Evolutionary conservation across 2,888 invertebrate genomes (phyloP), one percentile per base, ranked within the genome.

Genomic region (Cantharis nigra): DNA sequence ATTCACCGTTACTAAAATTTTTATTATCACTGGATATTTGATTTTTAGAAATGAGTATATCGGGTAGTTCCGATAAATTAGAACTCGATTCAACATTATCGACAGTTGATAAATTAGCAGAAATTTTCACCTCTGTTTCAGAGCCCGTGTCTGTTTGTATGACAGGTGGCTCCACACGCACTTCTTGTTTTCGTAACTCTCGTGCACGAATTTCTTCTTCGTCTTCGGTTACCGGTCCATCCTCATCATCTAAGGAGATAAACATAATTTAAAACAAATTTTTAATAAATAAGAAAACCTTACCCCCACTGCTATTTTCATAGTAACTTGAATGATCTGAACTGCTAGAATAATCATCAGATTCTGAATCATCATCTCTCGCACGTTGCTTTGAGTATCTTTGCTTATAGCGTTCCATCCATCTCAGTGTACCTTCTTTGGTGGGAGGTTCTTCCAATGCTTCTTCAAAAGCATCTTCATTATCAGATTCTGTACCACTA

Each of bases 181-280:
- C 93, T 89, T 94, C 94, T 86, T 92, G 92, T 81, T 92, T 92
- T 49, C 94, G 90, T 80, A 92, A 87, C 84, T 93, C 93, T 26
- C 93, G 90, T 10, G 93, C 93, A 70, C 91, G 91, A 26, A 92
- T 91, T 81, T 94, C 93, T 72, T 92, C 92, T 87, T 94, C 93
- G 10, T 93, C 93, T 87, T 94, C 94, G 0, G 94, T 94, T 63
- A 93, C 93, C n/a, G 94, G 94, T 75, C 93, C 93, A 79, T 91
- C 91, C 79, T 92, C 91, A 81, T 92, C 92, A 85, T 92, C 93
- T 91, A 89, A 86, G 86, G 85, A 73, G 49, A 76, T 76, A 69
- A 74, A 71, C 78, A 67, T 64, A 63, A 16, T 70, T 74, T 73
- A 72, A 23, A 63, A 74, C 69, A 65, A 77, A 67, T 18, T 7